Base-by-base conservation (phyloP, 53 echinoderm and acorn worm species). In the Patiria pectinifera region DNA sequence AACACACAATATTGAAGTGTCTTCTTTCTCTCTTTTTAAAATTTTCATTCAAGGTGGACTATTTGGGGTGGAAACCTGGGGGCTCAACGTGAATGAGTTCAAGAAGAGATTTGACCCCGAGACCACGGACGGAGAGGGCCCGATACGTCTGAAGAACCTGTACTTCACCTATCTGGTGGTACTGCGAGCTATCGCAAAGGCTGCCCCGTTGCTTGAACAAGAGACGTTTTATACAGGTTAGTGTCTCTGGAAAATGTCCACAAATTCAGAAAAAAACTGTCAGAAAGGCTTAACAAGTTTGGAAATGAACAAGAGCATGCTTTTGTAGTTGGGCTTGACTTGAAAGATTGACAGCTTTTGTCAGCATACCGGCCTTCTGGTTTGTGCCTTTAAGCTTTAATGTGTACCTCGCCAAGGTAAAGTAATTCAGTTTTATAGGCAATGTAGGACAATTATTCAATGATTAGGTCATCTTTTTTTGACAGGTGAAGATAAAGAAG, bases 221-320 rank as follows among this genome's bases (percentile, higher is more conserved):
- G 95, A 99, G 84, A 44, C 81, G 12, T 99, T 97, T 87, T 99
- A 99, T 84, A 97, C 99, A 95, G 99, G 99, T 99, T 90, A 4
- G 82, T 14, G 4, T 82, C 53, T 6, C 0, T 53, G 53, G 53
- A 8, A 8, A 53, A 53, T 6, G 1, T 53, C 53, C 5, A 8
- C 53, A 5, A 5, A 53, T 53, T 53, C 53, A 53, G 53, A 53
- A 53, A 35, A 35, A 53, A 53, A 6, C 53, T 6, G 53, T 53
- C 53, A 8, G 53, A 53, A 53, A 53, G 53, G 6, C 2, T 53
- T 8, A 53, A 53, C 53, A 53, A 53, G 2, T 53, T 53, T 53
- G 53, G 53, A 53, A 8, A 53, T 53, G 53, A 53, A 53, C 53
- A 6, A 8, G 53, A 53, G 53, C 53, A 53, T 6, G 2, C 53